A percentile compares a stretch with the other conserved stretches of the same genome.
Evolutionary conservation across 2,113 vertebrate genomes (phyloP).

Genomic region (Paedocypris sp.): DNA sequence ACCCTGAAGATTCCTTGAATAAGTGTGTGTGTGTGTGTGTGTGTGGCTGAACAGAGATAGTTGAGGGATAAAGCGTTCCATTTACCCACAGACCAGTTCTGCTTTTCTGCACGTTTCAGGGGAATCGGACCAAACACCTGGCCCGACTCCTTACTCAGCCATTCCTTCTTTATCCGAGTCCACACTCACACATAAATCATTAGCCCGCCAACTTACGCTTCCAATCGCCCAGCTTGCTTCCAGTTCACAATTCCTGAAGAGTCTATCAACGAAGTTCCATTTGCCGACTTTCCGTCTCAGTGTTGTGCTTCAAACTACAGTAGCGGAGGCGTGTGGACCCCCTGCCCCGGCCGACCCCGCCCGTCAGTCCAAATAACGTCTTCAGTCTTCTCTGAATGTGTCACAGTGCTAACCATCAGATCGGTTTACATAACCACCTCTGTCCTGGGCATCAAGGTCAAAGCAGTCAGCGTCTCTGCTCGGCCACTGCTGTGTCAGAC

Average conservation of each 20-base stretch:
- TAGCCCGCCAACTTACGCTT: conserved; percentile 4
- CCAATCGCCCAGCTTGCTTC: not conserved
- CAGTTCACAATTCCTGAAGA: not conserved
- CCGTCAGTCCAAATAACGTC: conserved; percentile 14
- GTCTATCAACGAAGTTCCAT: not conserved
- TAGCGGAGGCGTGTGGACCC: not conserved
- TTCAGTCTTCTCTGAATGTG: conserved; percentile 10
- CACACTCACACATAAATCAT: conserved; percentile 18
- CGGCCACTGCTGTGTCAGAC: not conserved
- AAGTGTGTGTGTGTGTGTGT: conserved; percentile 40
- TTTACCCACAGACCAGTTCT: conserved; percentile 8
- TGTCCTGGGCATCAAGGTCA: conserved; percentile 14
- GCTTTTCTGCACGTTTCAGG: conserved; percentile 22
- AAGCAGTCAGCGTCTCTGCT: not conserved
- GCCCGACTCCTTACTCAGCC: conserved; percentile 22
- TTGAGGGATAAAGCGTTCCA: conserved; percentile 21
- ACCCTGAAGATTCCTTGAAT: not conserved
- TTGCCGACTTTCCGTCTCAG: too few species aligned
- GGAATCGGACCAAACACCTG: conserved; percentile 26
- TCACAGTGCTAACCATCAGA: conserved; percentile 25
- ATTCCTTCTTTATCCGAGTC: not conserved
- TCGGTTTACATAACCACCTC: conserved; percentile 14
- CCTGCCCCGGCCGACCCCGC: conserved; percentile 26
- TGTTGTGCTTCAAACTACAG: conserved; percentile 14
- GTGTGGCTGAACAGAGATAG: not conserved